Conservation (phyloP, 2,113 vertebrate genomes). For the Nymphicus hollandicus region DNA sequence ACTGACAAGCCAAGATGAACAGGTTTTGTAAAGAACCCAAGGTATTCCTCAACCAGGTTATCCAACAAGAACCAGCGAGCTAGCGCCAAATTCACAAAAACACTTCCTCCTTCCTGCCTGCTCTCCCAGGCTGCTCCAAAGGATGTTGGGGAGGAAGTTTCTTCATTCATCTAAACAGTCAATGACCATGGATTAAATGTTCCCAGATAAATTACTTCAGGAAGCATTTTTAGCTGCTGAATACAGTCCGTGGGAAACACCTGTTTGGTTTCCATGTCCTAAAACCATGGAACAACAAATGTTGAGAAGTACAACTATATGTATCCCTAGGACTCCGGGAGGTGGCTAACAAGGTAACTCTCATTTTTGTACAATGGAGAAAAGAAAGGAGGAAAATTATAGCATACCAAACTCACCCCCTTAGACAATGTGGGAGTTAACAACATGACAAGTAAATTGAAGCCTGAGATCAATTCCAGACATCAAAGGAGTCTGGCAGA, state of each 20-base stretch:
- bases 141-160: background rate
- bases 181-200: background rate
- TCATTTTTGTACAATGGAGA: rapidly evolving
- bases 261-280: background rate
- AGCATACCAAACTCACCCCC: background rate
- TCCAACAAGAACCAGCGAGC: background rate
- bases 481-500: background rate
- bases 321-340: background rate
- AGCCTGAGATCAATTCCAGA: background rate
- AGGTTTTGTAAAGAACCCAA: background rate
- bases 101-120: background rate
- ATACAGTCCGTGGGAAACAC: slow-evolving; percentile 13
- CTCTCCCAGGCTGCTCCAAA: background rate
- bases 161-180: background rate
- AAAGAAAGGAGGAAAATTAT: background rate
- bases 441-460: rapidly evolving
- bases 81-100: background rate
- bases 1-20: rapidly evolving
- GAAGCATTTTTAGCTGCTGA: background rate
- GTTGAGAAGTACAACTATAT: rapidly evolving
- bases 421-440: background rate
- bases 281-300: rapidly evolving
- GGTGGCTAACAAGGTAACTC: rapidly evolving
- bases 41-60: rapidly evolving
- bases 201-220: background rate